phyloP scores from a whole-genome alignment of 2,113 vertebrate species.

The Myrmecobius fasciatus region DNA sequence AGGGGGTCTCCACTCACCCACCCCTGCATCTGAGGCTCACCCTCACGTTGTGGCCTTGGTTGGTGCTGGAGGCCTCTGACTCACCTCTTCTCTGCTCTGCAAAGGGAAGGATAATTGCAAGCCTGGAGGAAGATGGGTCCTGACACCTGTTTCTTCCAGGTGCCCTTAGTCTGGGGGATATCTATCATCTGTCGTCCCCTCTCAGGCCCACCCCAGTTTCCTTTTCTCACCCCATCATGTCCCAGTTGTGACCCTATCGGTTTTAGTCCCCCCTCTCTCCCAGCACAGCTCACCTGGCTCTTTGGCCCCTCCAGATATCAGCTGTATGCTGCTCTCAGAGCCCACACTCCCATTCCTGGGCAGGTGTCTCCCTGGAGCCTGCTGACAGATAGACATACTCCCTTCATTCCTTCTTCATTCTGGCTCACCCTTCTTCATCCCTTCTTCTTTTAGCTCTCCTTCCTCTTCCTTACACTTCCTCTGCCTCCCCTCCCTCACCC shows the following conservation, averaged over 20 bases:
- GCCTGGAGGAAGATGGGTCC: background rate
- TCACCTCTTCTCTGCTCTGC: conserved; percentile 68
- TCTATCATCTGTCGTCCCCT: background rate
- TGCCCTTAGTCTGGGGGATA: background rate
- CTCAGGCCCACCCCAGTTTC: background rate
- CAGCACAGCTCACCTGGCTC: conserved; percentile 31
- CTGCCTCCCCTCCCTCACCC: accelerated
- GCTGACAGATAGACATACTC: background rate
- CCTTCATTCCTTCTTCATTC: background rate
- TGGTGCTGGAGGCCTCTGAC: conserved; percentile 49
- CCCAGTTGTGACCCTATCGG: background rate
- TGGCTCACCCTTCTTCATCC: background rate
- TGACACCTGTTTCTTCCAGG: background rate
- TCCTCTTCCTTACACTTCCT: background rate
- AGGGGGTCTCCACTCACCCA: background rate
- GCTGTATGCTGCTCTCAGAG: conserved; percentile 64
- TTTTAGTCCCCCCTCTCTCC: background rate
- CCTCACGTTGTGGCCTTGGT: conserved; percentile 71
- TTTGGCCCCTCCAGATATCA: background rate
- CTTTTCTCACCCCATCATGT: background rate
- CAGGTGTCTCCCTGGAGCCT: conserved; percentile 44
- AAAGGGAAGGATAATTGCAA: background rate
- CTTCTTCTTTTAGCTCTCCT: background rate
- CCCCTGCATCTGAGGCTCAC: conserved; percentile 37
- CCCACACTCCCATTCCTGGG: conserved; percentile 50